phyloP scores from a whole-genome alignment of 1,140 invertebrate genomes.

The Drosophila gunungcola region DNA sequence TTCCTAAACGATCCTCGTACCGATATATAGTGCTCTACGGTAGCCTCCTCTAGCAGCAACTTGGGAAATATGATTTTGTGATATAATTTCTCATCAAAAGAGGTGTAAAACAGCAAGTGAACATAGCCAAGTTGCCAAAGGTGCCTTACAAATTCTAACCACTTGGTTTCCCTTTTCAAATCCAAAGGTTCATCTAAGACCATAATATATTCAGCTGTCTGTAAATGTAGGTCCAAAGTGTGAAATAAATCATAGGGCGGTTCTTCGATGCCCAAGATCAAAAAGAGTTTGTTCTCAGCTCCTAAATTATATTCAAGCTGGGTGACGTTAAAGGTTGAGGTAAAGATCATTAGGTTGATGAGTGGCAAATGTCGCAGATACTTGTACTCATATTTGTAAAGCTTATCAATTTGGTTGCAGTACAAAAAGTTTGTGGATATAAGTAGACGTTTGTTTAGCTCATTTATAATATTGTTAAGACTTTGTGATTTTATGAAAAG shows the following conservation, averaged over 20 bases:
- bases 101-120: conserved; percentile 29
- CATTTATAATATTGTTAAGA: conserved; percentile 22
- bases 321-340: conserved; percentile 25
- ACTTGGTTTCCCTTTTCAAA: neutral
- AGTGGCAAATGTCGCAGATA: conserved; percentile 7
- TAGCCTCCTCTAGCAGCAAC: neutral
- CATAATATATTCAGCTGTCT: conserved; percentile 44
- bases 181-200: conserved; percentile 7
- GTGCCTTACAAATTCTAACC: conserved; percentile 32
- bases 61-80: conserved; percentile 45
- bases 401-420: conserved; percentile 13
- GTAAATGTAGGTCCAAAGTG: conserved; percentile 25
- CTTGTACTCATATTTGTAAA: neutral
- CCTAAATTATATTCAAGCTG: conserved; percentile 16
- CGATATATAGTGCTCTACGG: conserved; percentile 10
- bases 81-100: conserved; percentile 16
- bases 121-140: conserved; percentile 46
- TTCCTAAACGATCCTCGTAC: neutral
- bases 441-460: conserved; percentile 45
- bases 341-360: conserved; percentile 20
- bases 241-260: conserved; percentile 32
- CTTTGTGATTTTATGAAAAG: neutral
- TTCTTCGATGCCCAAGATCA: conserved; percentile 19
- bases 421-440: conserved; percentile 44
- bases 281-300: conserved; percentile 28